Evolutionary conservation across 2,113 vertebrate genomes (phyloP), one percentile per base, ranked within the genome.

Genomic region (Vireo altiloquus): DNA sequence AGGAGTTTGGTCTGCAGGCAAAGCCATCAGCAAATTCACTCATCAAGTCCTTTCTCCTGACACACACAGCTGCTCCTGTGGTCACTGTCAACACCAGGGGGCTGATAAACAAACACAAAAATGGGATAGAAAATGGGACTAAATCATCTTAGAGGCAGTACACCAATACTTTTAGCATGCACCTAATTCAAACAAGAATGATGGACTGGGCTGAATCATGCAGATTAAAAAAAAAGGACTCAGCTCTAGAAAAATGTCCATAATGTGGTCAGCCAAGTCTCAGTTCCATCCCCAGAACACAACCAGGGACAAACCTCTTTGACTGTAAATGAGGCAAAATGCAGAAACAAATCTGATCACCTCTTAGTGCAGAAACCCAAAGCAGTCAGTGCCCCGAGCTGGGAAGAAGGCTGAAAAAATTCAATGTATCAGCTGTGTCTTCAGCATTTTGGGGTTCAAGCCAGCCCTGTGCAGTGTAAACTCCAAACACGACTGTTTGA

Each of bases 21-120:
- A 89, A 82, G 46, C 39, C 68, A 66, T 17, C 82, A 92, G 56
- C 39, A 50, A 70, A 61, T 24, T 69, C 10, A 53, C 46, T 37
- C 17, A 15, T 5, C 68, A 47, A 39, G 42, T 77, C 19, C 46
- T 61, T 59, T 37, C 42, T 88, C 56, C 15, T 39, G 72, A 53
- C 42, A 10, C 0, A 7, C 52, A 44, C 77, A 93, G 54, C 89
- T 52, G 94, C 82, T 93, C 56, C 96, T 92, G 90, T 13, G 82
- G 81, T 77, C 79, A 95, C 81, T 90, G 87, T 35, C 93, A 86
- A 50, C 76, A 68, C 64, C 75, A 85, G 84, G 13, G 75, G 70
- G 92, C 86, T 90, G 92, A 89, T 44, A 92, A 96, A 91, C 69
- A 94, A 96, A 95, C 89, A 85, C 54, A 87, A 79, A 96, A 94